Evolutionary conservation across 2,888 invertebrate species (phyloP), one percentile per base, ranked within the genome.

Genomic region (Erebia aethiops): DNA sequence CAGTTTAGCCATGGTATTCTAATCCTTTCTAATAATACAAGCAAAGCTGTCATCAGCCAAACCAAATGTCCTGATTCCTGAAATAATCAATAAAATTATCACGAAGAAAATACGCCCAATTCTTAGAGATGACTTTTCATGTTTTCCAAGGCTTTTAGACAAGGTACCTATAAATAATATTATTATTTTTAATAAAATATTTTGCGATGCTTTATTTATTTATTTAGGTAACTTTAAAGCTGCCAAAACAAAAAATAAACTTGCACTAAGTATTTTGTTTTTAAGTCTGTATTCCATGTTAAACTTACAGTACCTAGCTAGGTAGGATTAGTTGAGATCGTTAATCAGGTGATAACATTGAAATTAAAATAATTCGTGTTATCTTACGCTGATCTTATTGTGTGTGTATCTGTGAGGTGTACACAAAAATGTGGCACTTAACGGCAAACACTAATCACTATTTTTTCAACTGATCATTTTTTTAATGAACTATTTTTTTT

Each of bases 341-440:
- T 35, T 26, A 35, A 35, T 35, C 7, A 35, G n/a, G 14, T 52
- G 52, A n/a, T 54, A 64, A 62, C 49, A 49, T 46, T 41, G 26
- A 70, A 70, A 70, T 16, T 26, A 70, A 70, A 70, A 35, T 67
- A 64, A 72, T 65, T 14, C 14, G 18, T 68, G 60, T 65, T 69
- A 58, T 74, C 71, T 74, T 67, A 78, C 77, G 74, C 76, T 74
- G 80, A 77, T 79, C 74, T 81, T 35, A 1, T 35, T 51, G 51
- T 16, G 75, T 81, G 78, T 58, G 26, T 72, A 79, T 80, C 11
- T 46, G 46, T 46, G 13, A 46, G 3, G 79, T 79, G 75, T 83
- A 78, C 71, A 73, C 75, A 80, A 81, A 81, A 82, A 79, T 76
- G 78, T 75, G 75, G 82, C 89, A 90, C 89, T 87, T 86, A 76